Percentiles rank a stretch among this genome's conserved stretches.
These are phyloP conservation scores for Epinephelus moara DNA, from an alignment of 2,113 vertebrate species.

Conservation along the genomic window DNA sequence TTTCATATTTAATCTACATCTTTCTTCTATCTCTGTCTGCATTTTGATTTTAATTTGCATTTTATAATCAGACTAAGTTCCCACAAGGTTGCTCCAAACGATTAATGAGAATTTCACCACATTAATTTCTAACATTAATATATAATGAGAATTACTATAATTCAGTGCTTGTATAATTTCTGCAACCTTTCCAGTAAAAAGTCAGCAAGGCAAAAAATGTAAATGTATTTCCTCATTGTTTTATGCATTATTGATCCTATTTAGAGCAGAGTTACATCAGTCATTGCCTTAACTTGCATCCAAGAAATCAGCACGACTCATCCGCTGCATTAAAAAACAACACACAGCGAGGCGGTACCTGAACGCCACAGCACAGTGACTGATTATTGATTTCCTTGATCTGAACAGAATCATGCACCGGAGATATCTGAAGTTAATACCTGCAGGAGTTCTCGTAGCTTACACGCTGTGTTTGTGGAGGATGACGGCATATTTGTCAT, in stretches of 20 bases:
- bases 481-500: conserved; percentile 19
- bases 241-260: conserved; percentile 6
- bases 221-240: conserved; percentile 1
- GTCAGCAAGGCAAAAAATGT: neutral
- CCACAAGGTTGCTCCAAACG: neutral
- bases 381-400: conserved; percentile 30
- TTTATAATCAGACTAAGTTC: neutral
- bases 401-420: conserved; percentile 1
- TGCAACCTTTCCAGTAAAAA: neutral
- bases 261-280: neutral
- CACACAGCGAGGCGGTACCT: neutral
- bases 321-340: neutral
- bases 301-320: neutral
- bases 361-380: conserved; percentile 7
- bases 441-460: conserved; percentile 4
- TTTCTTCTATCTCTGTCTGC: neutral
- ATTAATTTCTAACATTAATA: neutral
- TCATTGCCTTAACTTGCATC: neutral
- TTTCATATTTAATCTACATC: neutral
- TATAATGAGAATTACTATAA: neutral
- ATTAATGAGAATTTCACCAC: neutral
- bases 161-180: neutral
- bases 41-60: neutral
- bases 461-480: neutral
- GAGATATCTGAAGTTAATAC: conserved; percentile 24